phyloP scores from a whole-genome alignment of 2,888 invertebrate genomes.

The Conistra vaccinii region DNA sequence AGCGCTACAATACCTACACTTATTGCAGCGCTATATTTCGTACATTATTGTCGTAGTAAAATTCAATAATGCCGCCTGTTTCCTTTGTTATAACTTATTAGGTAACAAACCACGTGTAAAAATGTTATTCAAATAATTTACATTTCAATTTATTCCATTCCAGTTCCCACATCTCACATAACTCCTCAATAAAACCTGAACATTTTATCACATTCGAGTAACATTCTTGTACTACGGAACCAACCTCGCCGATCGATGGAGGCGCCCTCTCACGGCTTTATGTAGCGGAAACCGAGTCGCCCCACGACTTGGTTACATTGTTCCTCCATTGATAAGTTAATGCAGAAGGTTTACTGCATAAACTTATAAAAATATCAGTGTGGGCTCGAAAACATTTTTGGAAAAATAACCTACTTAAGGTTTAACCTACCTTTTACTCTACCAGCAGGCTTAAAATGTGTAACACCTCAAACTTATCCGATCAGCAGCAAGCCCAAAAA shows the following conservation, averaged over 20 bases:
- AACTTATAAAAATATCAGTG: not conserved
- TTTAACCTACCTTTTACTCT: no score
- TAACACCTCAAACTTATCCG: no score
- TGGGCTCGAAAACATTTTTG: no score
- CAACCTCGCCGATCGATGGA: constrained; percentile 70
- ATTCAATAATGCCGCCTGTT: not conserved
- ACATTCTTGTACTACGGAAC: constrained; percentile 47
- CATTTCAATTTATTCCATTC: constrained; percentile 24
- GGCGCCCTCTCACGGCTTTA: constrained; percentile 74
- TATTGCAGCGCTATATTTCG: not conserved
- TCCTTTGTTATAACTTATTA: not conserved
- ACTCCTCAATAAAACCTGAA: constrained; percentile 37
- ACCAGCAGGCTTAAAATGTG: no score
- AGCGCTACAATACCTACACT: no score
- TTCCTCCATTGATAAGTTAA: constrained; percentile 57
- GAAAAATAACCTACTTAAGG: no score
- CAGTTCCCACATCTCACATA: constrained; percentile 10
- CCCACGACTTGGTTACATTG: constrained; percentile 73
- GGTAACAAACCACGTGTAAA: constrained; percentile 4
- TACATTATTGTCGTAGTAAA: not conserved
- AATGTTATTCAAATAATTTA: constrained; percentile 17
- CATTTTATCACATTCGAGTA: constrained; percentile 47
- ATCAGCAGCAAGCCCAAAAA: no score
- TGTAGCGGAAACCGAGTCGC: constrained; percentile 79
- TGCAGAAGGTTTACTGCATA: constrained; percentile 17